Evolutionary conservation across 2,797 vertebrate genomes (phyloP).

Genomic region (Parauchenoglanis ngamensis): DNA sequence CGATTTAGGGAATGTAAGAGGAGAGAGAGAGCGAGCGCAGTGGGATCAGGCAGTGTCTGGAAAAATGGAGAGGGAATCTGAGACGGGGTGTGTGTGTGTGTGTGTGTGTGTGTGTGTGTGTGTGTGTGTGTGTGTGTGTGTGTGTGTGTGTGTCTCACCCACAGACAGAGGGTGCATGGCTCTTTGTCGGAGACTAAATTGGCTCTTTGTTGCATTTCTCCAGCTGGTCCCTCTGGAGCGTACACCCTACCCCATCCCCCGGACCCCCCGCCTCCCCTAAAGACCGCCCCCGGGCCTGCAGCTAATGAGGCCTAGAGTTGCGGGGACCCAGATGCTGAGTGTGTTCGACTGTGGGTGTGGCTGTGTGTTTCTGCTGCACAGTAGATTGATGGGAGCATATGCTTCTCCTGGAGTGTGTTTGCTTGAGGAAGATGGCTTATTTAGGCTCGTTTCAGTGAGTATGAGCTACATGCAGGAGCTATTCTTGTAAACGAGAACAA

Average conservation of each 20-base stretch:
- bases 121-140: background rate
- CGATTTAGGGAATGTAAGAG: constrained; percentile 26
- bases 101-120: background rate
- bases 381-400: constrained; percentile 37
- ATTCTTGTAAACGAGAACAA: constrained; percentile 1
- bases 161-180: constrained; percentile 40
- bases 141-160: too few relatives aligned
- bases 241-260: constrained; percentile 21
- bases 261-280: background rate
- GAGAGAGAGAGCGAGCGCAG: background rate
- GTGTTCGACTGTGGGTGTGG: constrained; percentile 37
- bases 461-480: background rate
- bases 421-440: constrained; percentile 31
- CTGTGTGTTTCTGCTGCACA: constrained; percentile 38
- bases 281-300: constrained; percentile 15
- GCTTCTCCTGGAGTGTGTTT: constrained; percentile 46
- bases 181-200: constrained; percentile 53
- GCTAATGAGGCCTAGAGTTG: constrained; percentile 53
- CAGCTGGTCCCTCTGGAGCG: constrained; percentile 53
- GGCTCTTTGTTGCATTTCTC: constrained; percentile 53
- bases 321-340: constrained; percentile 48
- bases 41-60: constrained; percentile 14
- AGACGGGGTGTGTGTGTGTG: background rate
- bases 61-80: constrained; percentile 18
- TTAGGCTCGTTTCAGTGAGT: constrained; percentile 22